Conservation (phyloP, 2,888 invertebrate species). For the Macropis europaea region DNA sequence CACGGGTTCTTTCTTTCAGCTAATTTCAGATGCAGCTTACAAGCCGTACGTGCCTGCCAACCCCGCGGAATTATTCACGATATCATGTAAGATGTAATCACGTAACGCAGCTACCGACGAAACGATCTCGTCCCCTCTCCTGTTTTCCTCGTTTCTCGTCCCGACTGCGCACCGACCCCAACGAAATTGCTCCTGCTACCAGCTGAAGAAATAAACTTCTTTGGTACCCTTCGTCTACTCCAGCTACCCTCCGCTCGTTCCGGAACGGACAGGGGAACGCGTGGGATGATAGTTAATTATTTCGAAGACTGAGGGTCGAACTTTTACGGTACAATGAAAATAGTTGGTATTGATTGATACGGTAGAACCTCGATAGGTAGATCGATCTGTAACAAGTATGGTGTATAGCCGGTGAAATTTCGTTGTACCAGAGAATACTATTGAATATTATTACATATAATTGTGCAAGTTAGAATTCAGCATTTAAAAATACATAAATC, state of each 20-base stretch:
- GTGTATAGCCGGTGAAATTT: no score
- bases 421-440: no score
- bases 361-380: neutral
- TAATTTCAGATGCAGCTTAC: constrained; percentile 37
- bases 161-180: neutral
- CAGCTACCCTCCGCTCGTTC: neutral
- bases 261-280: neutral
- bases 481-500: no score
- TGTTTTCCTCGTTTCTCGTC: constrained; percentile 4
- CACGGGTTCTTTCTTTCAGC: constrained; percentile 23
- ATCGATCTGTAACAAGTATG: no score
- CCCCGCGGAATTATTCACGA: constrained; percentile 38
- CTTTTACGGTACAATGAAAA: no score
- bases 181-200: constrained; percentile 21
- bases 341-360: neutral
- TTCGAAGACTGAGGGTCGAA: no score
- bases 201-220: constrained; percentile 18
- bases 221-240: neutral
- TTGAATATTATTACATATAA: no score
- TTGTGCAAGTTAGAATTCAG: no score
- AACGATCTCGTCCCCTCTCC: constrained; percentile 32
- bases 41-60: constrained; percentile 32
- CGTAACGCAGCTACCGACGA: constrained; percentile 38
- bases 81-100: constrained; percentile 53
- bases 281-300: constrained; percentile 1